phyloP scores from a whole-genome alignment of 2,113 vertebrate species.

The Cyphomyrus discorhynchus region DNA sequence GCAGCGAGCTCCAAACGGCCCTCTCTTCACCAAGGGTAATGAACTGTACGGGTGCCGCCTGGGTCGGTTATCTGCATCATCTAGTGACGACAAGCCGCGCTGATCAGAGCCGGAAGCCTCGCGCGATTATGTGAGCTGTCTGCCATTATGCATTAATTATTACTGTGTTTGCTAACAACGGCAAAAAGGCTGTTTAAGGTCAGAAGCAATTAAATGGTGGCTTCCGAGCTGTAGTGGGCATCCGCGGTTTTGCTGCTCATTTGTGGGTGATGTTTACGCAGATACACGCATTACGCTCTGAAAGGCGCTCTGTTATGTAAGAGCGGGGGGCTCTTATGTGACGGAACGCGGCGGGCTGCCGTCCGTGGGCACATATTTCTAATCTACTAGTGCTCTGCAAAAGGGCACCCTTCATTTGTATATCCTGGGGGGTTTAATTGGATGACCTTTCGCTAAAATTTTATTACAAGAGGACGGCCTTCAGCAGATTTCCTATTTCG shows the following conservation, averaged over 20 bases:
- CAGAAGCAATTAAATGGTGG: neutral
- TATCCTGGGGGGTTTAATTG: slow-evolving; percentile 19
- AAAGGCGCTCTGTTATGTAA: neutral
- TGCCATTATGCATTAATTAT: neutral
- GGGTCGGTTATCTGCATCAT: neutral
- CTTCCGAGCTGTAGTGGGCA: neutral
- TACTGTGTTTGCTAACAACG: neutral
- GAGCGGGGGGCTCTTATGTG: neutral
- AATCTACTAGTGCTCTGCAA: neutral
- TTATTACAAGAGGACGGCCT: slow-evolving; percentile 1
- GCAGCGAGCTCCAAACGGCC: neutral
- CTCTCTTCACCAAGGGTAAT: neutral
- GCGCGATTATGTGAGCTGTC: neutral
- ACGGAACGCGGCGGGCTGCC: neutral
- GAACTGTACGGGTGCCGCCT: neutral
- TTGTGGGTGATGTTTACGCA: neutral
- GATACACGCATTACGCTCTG: neutral
- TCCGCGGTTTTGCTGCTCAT: neutral
- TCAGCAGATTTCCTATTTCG: neutral
- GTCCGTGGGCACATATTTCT: neutral
- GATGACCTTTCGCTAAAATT: slow-evolving; percentile 17
- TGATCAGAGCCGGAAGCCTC: neutral
- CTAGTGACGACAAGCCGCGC: neutral
- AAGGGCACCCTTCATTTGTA: slow-evolving; percentile 1
- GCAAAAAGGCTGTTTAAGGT: neutral